Conservation (phyloP, 92 coral and sea anemone species). For the Meandrina meandrites region DNA sequence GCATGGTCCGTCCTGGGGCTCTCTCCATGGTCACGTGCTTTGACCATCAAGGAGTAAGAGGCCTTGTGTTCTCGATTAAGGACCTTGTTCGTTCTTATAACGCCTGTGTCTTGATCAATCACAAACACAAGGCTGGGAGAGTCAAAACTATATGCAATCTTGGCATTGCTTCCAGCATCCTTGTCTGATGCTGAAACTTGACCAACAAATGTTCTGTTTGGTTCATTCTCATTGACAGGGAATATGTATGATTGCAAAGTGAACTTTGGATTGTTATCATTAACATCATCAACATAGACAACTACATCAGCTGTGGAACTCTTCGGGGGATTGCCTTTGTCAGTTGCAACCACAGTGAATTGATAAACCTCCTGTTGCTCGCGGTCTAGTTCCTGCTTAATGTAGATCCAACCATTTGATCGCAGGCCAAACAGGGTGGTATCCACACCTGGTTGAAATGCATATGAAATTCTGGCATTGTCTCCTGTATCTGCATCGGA, state of each 20-base stretch:
- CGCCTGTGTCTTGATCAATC: conserved; percentile 73
- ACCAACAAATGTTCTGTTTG: conserved; percentile 75
- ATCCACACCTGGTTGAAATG: conserved; percentile 58
- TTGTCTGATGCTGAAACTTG: conserved; percentile 74
- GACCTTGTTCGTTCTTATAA: conserved; percentile 61
- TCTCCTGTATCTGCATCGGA: conserved; percentile 85
- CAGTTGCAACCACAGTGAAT: conserved; percentile 70
- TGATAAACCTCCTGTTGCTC: conserved; percentile 68
- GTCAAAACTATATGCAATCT: conserved; percentile 70
- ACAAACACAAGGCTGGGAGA: conserved; percentile 58
- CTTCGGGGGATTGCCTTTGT: conserved; percentile 77
- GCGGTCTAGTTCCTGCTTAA: conserved; percentile 69
- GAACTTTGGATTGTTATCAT: conserved; percentile 87
- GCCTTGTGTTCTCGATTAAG: conserved; percentile 78
- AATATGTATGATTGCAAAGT: conserved; percentile 55
- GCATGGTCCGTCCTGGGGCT: conserved; percentile 65
- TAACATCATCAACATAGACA: conserved; percentile 81
- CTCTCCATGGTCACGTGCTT: conserved; percentile 76
- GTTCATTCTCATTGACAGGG: conserved; percentile 64
- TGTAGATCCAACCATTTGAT: conserved; percentile 72
- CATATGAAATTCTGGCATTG: conserved; percentile 79
- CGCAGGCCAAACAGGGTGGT: conserved; percentile 73
- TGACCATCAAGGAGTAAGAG: conserved; percentile 61
- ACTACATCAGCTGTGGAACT: conserved; percentile 69
- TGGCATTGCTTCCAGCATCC: conserved; percentile 84